A percentile compares a stretch with the other conserved stretches of the same genome.
Evolutionary conservation across 1,140 invertebrate species (phyloP).

Genomic region (Lamellibrachia luymesi): DNA sequence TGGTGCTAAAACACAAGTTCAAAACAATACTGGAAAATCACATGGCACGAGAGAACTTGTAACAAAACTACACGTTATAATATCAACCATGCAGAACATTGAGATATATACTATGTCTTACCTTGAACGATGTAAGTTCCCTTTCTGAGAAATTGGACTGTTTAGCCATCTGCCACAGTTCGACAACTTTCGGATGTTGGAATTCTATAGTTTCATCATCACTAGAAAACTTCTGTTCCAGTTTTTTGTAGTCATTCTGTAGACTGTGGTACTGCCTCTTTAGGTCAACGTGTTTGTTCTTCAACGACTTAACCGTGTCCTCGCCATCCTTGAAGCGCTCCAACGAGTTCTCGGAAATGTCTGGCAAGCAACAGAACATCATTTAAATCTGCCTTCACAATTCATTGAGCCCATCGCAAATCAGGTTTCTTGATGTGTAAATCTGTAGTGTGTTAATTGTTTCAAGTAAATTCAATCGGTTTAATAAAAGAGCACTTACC

Average conservation of each 20-base stretch:
- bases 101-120: conserved; percentile 57
- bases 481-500: too few species aligned
- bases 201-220: conserved; percentile 81
- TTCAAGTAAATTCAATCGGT: too few species aligned
- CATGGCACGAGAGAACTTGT: background rate
- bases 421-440: too few species aligned
- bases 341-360: conserved; percentile 38
- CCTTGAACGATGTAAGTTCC: conserved; percentile 76
- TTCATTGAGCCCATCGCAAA: too few species aligned
- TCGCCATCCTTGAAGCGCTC: conserved; percentile 26
- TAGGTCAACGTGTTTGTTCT: conserved; percentile 32
- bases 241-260: conserved; percentile 75
- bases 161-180: conserved; percentile 79
- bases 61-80: background rate
- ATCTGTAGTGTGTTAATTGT: too few species aligned
- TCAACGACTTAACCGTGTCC: background rate
- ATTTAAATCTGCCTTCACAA: too few species aligned
- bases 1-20: background rate
- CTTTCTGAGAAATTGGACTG: conserved; percentile 75
- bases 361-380: conserved; percentile 23
- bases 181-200: conserved; percentile 83
- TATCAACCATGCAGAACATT: background rate
- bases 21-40: background rate
- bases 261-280: conserved; percentile 77
- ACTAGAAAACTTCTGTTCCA: conserved; percentile 71